phyloP scores from a whole-genome alignment of 64 coral and sea anemone species.

The Stichodactyla mertensii region DNA sequence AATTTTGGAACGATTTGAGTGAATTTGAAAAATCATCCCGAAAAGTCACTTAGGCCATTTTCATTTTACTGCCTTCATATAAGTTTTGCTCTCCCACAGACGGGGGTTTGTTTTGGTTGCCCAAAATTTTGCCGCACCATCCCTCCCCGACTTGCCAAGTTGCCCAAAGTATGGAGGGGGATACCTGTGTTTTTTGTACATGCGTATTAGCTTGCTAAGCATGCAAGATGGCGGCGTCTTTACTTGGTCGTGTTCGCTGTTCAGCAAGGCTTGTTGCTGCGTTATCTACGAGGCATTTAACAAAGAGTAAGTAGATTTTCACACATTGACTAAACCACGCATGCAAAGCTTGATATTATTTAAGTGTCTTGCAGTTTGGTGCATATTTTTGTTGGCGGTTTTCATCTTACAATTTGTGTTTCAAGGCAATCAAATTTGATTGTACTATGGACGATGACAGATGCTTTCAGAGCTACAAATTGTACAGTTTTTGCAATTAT shows the following conservation, averaged over 20 bases:
- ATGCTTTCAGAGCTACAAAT: neutral
- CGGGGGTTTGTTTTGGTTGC: too few relatives aligned
- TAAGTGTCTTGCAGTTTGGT: neutral
- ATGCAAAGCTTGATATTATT: neutral
- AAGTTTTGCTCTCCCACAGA: too few relatives aligned
- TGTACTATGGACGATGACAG: too few relatives aligned
- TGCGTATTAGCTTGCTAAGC: neutral
- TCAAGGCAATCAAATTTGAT: too few relatives aligned
- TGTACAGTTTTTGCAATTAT: neutral
- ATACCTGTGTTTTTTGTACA: neutral
- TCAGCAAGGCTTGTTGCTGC: constrained; percentile 1
- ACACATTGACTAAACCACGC: neutral
- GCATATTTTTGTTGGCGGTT: neutral
- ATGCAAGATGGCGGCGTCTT: constrained; percentile 26
- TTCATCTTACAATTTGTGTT: neutral
- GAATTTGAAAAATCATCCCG: too few relatives aligned
- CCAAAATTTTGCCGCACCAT: too few relatives aligned
- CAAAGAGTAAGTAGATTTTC: neutral
- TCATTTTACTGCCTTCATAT: too few relatives aligned
- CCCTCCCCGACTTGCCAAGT: too few relatives aligned
- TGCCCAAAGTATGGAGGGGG: neutral
- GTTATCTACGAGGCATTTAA: neutral
- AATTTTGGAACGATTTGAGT: too few relatives aligned
- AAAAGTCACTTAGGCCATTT: too few relatives aligned
- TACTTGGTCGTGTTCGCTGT: constrained; percentile 8